Evolutionary conservation across 1,140 invertebrate genomes (phyloP).

Genomic region (Fopius arisanus): DNA sequence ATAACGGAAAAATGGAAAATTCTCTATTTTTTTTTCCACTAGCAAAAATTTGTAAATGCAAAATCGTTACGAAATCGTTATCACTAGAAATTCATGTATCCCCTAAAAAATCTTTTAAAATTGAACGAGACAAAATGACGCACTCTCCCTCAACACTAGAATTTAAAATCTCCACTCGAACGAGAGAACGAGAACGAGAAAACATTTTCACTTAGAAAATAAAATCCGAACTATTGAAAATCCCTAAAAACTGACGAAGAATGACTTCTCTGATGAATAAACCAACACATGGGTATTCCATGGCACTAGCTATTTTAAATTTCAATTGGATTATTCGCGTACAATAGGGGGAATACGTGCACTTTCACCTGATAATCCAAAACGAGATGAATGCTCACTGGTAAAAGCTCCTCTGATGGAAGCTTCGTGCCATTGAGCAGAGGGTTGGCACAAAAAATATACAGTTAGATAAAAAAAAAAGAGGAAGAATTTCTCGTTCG

Average conservation of each 20-base stretch:
- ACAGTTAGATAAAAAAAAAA: background rate
- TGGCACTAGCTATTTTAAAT: constrained; percentile 21
- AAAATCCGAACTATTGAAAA: background rate
- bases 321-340: constrained; percentile 23
- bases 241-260: background rate
- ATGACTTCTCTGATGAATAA: background rate
- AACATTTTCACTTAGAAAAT: background rate
- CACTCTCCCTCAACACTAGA: no score
- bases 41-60: background rate
- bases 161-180: no score
- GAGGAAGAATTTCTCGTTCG: background rate
- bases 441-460: background rate
- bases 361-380: constrained; percentile 18
- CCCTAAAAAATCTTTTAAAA: no score
- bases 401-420: constrained; percentile 16
- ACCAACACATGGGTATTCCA: background rate
- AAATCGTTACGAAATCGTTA: no score
- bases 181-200: no score
- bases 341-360: constrained; percentile 22
- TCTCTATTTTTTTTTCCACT: background rate
- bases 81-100: no score
- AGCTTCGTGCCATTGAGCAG: background rate
- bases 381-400: constrained; percentile 10
- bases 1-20: no score
- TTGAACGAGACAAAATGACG: no score